Base-by-base conservation (phyloP, 2,797 vertebrate genomes). In the Percopsis omiscomaycus region DNA sequence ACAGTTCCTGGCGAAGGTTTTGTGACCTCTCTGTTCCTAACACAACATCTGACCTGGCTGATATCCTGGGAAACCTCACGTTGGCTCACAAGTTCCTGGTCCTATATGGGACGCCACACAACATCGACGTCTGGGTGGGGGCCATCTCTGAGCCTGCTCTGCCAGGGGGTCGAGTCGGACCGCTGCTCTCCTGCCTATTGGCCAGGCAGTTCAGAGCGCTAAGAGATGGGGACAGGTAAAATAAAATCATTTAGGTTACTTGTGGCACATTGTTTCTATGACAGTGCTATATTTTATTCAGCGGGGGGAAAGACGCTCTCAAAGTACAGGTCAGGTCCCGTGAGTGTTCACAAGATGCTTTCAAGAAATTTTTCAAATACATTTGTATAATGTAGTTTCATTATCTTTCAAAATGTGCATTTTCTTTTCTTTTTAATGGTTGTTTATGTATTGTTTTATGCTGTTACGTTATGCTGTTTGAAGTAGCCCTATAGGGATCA, bases 51-150 rank as follows among this genome's bases (percentile, higher is more conserved):
- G 91, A 92, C 8, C 84, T 94, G 58, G 87, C 83, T 0, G 77
- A 81, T 15, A 83, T 93, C 66, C 69, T 94, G 46, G 81, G 73
- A 15, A 93, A 88, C 61, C 71, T 45, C 54, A 81, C 81, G 14
- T 63, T 94, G 79, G 92, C 90, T 29, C 80, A 82, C 29, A 94
- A 91, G 73, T 82, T 94, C 37, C 79, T 91, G 55, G 63, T 76
- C n/a, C 81, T 94, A n/a, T 94, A 94, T 27, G 84, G 91, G 54
- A 93, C 91, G 0, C 83, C 89, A 0, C 81, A 88, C 63, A 94
- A 94, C 77, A 92, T 94, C 1, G 93, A 94, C 4, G 80, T 94
- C 62, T 94, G 94, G 94, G 90, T 93, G 47, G 93, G 92, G 14
- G 91, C 88, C 61, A 92, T 94, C 68, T 89, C 92, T 29, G 93